A percentile compares a stretch with the other conserved stretches of the same genome.
Evolutionary conservation across 2,888 invertebrate species (phyloP).

Genomic region (Andrena marginata): DNA sequence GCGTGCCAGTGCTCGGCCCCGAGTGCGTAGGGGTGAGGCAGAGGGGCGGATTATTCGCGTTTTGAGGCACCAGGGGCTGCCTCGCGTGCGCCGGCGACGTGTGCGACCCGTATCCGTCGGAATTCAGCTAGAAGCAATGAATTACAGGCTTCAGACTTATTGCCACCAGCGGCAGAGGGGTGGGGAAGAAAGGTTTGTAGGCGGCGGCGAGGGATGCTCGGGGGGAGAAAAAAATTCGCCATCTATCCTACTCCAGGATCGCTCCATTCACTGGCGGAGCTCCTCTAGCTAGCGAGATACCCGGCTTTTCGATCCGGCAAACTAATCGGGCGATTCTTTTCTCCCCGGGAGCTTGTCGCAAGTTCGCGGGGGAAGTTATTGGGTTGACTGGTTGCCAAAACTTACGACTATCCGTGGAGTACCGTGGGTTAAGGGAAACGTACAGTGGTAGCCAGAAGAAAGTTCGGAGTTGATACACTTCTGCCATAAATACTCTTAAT

Average conservation of each 20-base stretch:
- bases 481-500: neutral
- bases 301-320: neutral
- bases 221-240: slow-evolving; percentile 1
- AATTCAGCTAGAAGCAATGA: slow-evolving; percentile 89
- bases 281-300: slow-evolving; percentile 1
- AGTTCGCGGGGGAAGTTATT: slow-evolving; percentile 3
- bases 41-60: slow-evolving; percentile 85
- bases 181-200: neutral
- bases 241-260: slow-evolving; percentile 10
- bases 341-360: neutral
- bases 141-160: neutral
- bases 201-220: neutral
- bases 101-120: slow-evolving; percentile 94
- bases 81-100: slow-evolving; percentile 92
- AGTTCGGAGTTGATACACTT: neutral
- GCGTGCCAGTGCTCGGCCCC: slow-evolving; percentile 86
- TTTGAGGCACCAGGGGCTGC: slow-evolving; percentile 92
- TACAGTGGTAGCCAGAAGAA: slow-evolving; percentile 1
- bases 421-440: neutral
- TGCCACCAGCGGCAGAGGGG: neutral
- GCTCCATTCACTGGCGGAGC: neutral
- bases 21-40: slow-evolving; percentile 84
- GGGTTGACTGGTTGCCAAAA: slow-evolving; percentile 13
- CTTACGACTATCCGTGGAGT: slow-evolving; percentile 2
- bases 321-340: slow-evolving; percentile 23